phyloP scores from a whole-genome alignment of 1,140 invertebrate genomes.

The Hylaeus anthracinus region DNA sequence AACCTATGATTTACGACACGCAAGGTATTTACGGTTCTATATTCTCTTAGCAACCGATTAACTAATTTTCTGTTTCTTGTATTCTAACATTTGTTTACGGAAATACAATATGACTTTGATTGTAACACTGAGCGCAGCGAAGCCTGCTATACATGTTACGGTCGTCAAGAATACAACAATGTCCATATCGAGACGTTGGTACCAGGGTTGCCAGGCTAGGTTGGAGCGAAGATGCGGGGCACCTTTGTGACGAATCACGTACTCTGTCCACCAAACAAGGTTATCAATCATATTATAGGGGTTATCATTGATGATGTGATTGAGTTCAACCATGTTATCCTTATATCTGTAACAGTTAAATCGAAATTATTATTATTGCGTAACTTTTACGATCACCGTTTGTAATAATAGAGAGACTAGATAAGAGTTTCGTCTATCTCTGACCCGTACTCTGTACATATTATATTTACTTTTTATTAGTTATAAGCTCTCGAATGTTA shows the following conservation, averaged over 20 bases:
- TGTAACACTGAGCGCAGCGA: no score
- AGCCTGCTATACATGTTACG: neutral
- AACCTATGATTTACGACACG: no score
- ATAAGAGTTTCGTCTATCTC: no score
- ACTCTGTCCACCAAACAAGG: slow-evolving; percentile 82
- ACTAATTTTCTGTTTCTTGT: neutral
- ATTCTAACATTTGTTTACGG: neutral
- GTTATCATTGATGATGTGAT: slow-evolving; percentile 73
- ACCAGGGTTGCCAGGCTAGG: slow-evolving; percentile 73
- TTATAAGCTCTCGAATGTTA: slow-evolving; percentile 58
- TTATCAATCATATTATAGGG: slow-evolving; percentile 74
- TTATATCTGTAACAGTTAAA: slow-evolving; percentile 67
- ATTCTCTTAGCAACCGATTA: no score
- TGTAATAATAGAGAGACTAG: no score
- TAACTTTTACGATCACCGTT: no score
- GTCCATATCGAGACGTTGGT: slow-evolving; percentile 67
- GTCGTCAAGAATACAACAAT: slow-evolving; percentile 59
- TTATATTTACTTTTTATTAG: slow-evolving; percentile 53
- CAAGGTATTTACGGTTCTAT: no score
- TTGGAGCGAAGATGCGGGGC: slow-evolving; percentile 76
- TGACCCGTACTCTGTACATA: neutral
- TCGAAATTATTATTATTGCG: neutral
- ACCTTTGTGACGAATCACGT: slow-evolving; percentile 81
- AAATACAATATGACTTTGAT: no score
- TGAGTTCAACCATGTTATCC: slow-evolving; percentile 62